These are phyloP conservation scores for Catostylus mosaicus DNA, from an alignment of 30 jellyfish, hydroid and myxozoan genomes.

Conservation along the genomic window DNA sequence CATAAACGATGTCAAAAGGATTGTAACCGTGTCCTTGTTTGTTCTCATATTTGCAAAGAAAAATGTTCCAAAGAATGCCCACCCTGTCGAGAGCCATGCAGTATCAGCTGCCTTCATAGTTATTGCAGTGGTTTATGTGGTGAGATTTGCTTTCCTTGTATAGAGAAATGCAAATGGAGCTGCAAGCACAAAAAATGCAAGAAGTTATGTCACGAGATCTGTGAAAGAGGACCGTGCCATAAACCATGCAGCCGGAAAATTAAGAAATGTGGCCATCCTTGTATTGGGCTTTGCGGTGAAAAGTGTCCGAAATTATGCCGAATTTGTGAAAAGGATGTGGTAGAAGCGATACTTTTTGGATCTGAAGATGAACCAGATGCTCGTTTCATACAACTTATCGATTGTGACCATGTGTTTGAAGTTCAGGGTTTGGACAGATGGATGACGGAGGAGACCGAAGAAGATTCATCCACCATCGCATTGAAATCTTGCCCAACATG, in stretches of 20 bases:
- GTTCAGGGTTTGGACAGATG: constrained; percentile 70
- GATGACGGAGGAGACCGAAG: constrained; percentile 48
- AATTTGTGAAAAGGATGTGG: constrained; percentile 58
- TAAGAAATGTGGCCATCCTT: constrained; percentile 55
- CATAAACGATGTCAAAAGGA: constrained; percentile 53
- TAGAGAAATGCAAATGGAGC: constrained; percentile 31
- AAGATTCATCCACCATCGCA: constrained; percentile 1
- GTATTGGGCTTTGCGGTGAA: constrained; percentile 78
- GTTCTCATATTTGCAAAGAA: constrained; percentile 66
- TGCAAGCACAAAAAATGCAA: constrained; percentile 59
- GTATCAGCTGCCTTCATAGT: constrained; percentile 27
- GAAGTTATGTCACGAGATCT: constrained; percentile 50
- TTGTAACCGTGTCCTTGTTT: constrained; percentile 48
- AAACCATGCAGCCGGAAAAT: constrained; percentile 30
- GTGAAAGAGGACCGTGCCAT: constrained; percentile 65
- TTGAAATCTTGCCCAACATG: constrained; percentile 82
- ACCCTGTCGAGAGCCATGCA: constrained; percentile 58
- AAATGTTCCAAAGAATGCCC: constrained; percentile 61
- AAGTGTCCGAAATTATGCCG: constrained; percentile 65
- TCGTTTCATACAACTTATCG: constrained; percentile 52
- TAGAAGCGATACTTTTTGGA: constrained; percentile 82
- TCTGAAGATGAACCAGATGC: constrained; percentile 83
- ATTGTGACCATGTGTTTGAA: constrained; percentile 77
- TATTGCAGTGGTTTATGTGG: constrained; percentile 33
- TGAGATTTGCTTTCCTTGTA: constrained; percentile 48